These are phyloP conservation scores for Urophycis tenuis DNA, from an alignment of 2,797 vertebrate species.

Conservation along the genomic window DNA sequence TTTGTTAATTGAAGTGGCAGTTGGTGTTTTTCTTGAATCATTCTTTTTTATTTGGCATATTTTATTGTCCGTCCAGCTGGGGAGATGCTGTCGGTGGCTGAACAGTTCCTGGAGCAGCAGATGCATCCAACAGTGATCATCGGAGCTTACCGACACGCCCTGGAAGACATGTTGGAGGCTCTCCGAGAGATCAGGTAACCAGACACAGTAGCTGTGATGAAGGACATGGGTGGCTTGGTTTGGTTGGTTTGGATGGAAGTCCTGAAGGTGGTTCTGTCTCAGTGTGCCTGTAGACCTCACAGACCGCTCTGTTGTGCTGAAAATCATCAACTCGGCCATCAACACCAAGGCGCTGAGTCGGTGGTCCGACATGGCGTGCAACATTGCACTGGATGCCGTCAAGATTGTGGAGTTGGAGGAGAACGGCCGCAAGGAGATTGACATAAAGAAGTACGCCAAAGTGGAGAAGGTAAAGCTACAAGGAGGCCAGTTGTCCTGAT, in stretches of 20 bases:
- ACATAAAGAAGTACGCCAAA: slow-evolving; percentile 95
- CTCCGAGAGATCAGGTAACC: slow-evolving; percentile 85
- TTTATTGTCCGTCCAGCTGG: too few relatives aligned
- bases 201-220: background rate
- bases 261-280: background rate
- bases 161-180: slow-evolving; percentile 86
- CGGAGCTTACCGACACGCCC: slow-evolving; percentile 83
- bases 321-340: slow-evolving; percentile 88
- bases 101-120: slow-evolving; percentile 94
- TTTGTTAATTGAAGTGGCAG: too few relatives aligned
- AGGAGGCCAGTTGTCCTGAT: too few relatives aligned
- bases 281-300: slow-evolving; percentile 81
- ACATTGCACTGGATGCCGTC: slow-evolving; percentile 88
- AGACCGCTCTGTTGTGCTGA: slow-evolving; percentile 84
- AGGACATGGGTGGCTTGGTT: background rate
- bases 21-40: too few relatives aligned
- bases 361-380: slow-evolving; percentile 86
- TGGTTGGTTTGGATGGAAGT: too few relatives aligned
- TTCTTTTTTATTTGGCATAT: too few relatives aligned
- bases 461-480: slow-evolving; percentile 83
- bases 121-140: slow-evolving; percentile 94
- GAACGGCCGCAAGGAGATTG: slow-evolving; percentile 87
- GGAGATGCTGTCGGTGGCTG: slow-evolving; percentile 90
- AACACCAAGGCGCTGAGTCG: slow-evolving; percentile 88
- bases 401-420: slow-evolving; percentile 87